phyloP scores from a whole-genome alignment of 2,113 vertebrate genomes.

The Menidia beryllina region DNA sequence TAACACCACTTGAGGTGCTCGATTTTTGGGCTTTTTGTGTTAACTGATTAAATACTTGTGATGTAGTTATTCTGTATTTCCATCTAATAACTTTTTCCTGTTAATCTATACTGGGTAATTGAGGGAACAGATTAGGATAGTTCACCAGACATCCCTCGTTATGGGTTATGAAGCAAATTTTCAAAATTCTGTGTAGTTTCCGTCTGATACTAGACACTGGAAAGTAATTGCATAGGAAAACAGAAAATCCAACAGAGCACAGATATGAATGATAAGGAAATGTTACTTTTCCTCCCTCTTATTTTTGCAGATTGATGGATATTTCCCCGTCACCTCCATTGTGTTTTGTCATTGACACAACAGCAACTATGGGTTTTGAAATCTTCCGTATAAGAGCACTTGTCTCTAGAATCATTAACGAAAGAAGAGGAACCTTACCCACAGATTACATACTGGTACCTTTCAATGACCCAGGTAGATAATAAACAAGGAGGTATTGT shows the following conservation, averaged over 20 bases:
- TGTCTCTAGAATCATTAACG: slow-evolving; percentile 68
- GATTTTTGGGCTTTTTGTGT: not conserved
- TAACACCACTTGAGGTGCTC: too few relatives aligned
- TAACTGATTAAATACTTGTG: too few relatives aligned
- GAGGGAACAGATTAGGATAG: too few relatives aligned
- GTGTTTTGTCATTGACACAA: slow-evolving; percentile 79
- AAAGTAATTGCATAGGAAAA: too few relatives aligned
- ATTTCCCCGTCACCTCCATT: slow-evolving; percentile 63
- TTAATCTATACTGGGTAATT: too few relatives aligned
- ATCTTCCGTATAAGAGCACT: slow-evolving; percentile 63
- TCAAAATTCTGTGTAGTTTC: too few relatives aligned
- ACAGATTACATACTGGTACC: slow-evolving; percentile 75
- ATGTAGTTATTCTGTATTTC: too few relatives aligned
- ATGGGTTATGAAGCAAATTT: too few relatives aligned
- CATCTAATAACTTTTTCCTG: too few relatives aligned
- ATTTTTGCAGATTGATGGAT: slow-evolving; percentile 66
- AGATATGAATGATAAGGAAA: not conserved
- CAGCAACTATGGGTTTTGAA: slow-evolving; percentile 71
- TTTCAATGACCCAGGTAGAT: slow-evolving; percentile 76
- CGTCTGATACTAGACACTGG: too few relatives aligned
- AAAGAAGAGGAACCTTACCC: slow-evolving; percentile 59
- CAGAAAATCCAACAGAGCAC: too few relatives aligned
- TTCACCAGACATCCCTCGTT: too few relatives aligned
- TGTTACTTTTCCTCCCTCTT: not conserved
- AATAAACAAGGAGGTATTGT: not conserved